phyloP scores from a whole-genome alignment of 2,113 vertebrate genomes.

The Hepsetus odoe region DNA sequence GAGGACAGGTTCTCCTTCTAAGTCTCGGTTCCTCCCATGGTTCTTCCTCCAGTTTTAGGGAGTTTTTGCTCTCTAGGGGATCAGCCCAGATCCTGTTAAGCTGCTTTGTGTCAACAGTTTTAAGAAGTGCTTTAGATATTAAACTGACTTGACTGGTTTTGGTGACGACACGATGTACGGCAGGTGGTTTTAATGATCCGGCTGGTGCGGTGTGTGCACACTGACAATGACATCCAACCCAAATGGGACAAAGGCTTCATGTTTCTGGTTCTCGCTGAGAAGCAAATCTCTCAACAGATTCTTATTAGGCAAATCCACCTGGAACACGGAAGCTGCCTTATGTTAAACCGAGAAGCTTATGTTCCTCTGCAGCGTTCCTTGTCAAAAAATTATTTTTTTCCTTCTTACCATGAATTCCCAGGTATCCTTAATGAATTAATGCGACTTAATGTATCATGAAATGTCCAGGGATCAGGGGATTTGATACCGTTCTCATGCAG shows the following conservation, averaged over 20 bases:
- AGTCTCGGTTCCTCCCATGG: too few relatives aligned
- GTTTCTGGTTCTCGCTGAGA: neutral
- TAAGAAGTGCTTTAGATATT: too few relatives aligned
- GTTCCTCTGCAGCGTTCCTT: constrained; percentile 23
- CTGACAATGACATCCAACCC: neutral
- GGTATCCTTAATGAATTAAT: constrained; percentile 57
- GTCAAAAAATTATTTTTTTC: constrained; percentile 42
- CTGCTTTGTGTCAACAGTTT: too few relatives aligned
- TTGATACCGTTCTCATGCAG: neutral
- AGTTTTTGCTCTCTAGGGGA: too few relatives aligned
- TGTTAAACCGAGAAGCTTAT: constrained; percentile 38
- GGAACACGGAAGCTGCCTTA: constrained; percentile 34
- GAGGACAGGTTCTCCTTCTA: too few relatives aligned
- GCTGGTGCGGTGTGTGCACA: neutral
- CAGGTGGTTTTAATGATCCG: too few relatives aligned
- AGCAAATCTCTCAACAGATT: constrained; percentile 51
- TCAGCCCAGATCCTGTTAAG: too few relatives aligned
- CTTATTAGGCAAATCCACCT: constrained; percentile 53
- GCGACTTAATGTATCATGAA: constrained; percentile 58
- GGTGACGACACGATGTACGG: too few relatives aligned
- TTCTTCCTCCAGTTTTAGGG: too few relatives aligned
- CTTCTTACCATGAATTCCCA: constrained; percentile 45
- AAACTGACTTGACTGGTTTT: too few relatives aligned
- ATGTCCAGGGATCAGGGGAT: constrained; percentile 44
- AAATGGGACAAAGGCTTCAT: neutral